A percentile compares a stretch with the other conserved stretches of the same genome.
phyloP scores from a whole-genome alignment of 1,140 invertebrate genomes.

The Drosophila ambigua region DNA sequence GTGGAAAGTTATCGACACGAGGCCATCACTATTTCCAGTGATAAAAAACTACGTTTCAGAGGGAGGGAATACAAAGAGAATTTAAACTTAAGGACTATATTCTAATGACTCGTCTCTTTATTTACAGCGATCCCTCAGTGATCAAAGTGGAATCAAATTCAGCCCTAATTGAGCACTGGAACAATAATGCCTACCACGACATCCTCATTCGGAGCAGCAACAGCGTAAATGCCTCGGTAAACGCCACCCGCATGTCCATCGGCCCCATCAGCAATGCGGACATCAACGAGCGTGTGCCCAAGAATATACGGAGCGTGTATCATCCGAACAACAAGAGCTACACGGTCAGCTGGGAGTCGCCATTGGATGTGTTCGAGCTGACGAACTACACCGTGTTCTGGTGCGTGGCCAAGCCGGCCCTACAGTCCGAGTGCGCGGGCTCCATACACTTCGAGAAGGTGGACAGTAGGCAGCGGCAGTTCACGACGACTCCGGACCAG shows the following conservation, averaged over 20 bases:
- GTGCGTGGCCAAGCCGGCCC: constrained; percentile 62
- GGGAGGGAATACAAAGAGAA: not conserved
- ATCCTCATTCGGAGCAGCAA: constrained; percentile 67
- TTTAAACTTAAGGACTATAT: not conserved
- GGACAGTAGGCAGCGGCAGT: constrained; percentile 30
- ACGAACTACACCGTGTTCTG: constrained; percentile 75
- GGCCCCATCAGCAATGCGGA: constrained; percentile 49
- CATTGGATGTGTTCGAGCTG: constrained; percentile 40
- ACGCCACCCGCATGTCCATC: constrained; percentile 62
- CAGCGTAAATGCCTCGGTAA: constrained; percentile 50
- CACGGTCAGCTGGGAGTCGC: constrained; percentile 71
- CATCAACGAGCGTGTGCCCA: constrained; percentile 35
- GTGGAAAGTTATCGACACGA: too few species aligned
- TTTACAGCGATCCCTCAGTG: constrained; percentile 29
- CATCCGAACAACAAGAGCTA: constrained; percentile 64
- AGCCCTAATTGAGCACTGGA: constrained; percentile 62
- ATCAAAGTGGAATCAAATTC: constrained; percentile 55
- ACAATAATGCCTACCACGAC: constrained; percentile 45
- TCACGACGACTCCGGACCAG: constrained; percentile 48
- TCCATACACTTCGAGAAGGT: constrained; percentile 67
- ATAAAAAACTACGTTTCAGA: too few species aligned
- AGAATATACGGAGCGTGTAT: constrained; percentile 69
- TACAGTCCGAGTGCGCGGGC: constrained; percentile 64
- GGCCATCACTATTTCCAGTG: too few species aligned
- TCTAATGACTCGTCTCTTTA: not conserved